phyloP scores from a whole-genome alignment of 2,113 vertebrate genomes.

The Equus przewalskii region DNA sequence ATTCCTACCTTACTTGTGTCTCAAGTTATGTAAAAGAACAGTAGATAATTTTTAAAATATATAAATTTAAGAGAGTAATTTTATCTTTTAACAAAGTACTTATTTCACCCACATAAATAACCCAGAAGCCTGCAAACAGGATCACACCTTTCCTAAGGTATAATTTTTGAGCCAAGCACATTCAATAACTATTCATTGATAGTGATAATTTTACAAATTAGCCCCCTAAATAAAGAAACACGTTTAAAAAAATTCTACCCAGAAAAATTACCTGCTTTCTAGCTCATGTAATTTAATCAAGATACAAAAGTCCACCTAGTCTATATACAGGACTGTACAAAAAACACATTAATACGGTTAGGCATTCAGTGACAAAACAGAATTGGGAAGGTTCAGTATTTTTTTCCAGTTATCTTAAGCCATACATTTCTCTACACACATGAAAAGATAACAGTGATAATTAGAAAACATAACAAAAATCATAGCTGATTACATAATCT shows the following conservation, averaged over 20 bases:
- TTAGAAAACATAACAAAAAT: not conserved
- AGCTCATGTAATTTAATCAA: constrained; percentile 13
- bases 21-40: not conserved
- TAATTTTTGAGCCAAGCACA: not conserved
- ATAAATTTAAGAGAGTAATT: not conserved
- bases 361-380: not conserved
- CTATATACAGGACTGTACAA: not conserved
- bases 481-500: not conserved
- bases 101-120: not conserved
- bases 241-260: not conserved
- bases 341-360: not conserved
- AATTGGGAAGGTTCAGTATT: not conserved
- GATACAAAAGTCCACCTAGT: not conserved
- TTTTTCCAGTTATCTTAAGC: constrained; percentile 2
- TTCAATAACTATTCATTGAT: not conserved
- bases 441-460: not conserved
- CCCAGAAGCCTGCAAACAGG: not conserved
- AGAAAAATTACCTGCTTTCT: not conserved
- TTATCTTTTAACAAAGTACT: not conserved
- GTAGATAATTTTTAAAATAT: not conserved
- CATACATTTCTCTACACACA: not conserved
- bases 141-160: not conserved
- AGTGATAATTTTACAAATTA: not conserved
- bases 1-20: not conserved
- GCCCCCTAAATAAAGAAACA: not conserved